Conservation (phyloP, 2,113 vertebrate species). For the Sphyrna mokarran region DNA sequence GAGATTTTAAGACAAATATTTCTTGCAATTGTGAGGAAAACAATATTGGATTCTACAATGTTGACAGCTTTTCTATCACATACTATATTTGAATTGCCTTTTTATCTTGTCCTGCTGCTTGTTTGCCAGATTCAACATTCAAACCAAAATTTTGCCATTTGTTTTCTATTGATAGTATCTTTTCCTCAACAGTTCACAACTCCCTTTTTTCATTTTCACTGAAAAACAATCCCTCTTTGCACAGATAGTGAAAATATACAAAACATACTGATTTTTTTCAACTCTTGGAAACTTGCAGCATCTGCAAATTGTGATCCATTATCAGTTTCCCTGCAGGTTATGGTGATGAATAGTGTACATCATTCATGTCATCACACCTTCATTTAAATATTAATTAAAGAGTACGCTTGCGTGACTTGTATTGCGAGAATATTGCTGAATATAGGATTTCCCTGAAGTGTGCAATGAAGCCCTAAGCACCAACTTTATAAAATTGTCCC, state of each 20-base stretch:
- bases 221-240: not conserved
- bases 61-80: not conserved
- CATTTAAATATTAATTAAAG: constrained; percentile 32
- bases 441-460: not conserved
- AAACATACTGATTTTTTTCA: not conserved
- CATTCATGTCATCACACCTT: not conserved
- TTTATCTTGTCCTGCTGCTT: not conserved
- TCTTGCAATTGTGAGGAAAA: not conserved
- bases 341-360: not conserved
- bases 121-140: not conserved
- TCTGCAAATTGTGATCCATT: not conserved
- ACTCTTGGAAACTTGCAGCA: not conserved
- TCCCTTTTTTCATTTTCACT: not conserved
- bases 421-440: not conserved
- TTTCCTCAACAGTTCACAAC: not conserved
- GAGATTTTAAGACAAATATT: not conserved
- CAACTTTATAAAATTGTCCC: not conserved
- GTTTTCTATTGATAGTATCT: not conserved
- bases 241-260: not conserved
- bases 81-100: not conserved
- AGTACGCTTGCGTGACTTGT: not conserved
- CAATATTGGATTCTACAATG: not conserved
- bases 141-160: not conserved
- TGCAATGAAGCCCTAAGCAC: not conserved
- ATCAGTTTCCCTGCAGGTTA: constrained; percentile 17